Base-by-base conservation (phyloP, 1,140 invertebrate species). In the Polyergus mexicanus region DNA sequence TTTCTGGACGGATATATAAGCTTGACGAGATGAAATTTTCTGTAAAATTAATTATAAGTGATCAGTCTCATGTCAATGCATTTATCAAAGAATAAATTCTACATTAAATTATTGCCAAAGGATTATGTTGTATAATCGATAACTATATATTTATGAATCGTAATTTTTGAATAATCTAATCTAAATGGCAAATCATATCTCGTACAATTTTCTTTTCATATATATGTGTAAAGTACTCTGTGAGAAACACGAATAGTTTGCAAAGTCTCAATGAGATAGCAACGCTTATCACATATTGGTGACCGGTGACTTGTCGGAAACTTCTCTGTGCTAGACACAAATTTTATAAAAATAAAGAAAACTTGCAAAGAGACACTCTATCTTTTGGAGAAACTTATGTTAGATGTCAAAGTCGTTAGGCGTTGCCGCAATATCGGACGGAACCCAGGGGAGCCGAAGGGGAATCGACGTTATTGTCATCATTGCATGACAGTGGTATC, bases 401-500 rank as follows among this genome's bases (percentile, higher is more conserved):
- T 83, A 72, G 66, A 60, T 74, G 68, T 83, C 78, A 71, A 81
- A 81, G 78, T 72, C 78, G 78, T 83, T 83, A 83, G 78, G 68
- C 78, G 78, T 74, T 74, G 78, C 68, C 68, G 68, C 78, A 83
- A 72, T 83, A 74, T 83, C 68, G 54, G 78, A 83, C 78, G 68
- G 72, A 84, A 84, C 71, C 69, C 81, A 77, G 35, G 81, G 60
- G 58, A 77, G 74, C 72, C 35, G 62, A 76, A 38, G 28, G 71
- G 58, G 81, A 63, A 77, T 77, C 81, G 81, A 84, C 71, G 81
- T 76, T 76, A 65, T 84, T 71, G 87, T 81, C 86, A 86, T 89
- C 76, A 75, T 71, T 89, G 88, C 88, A 88, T 63, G 84, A 88
- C 88, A 85, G 75, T 69, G 83, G 71, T 89, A 87, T 76, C 87